Evolutionary conservation across 2,888 invertebrate species (phyloP), one percentile per base, ranked within the genome.

Genomic region (Leuctra nigra): DNA sequence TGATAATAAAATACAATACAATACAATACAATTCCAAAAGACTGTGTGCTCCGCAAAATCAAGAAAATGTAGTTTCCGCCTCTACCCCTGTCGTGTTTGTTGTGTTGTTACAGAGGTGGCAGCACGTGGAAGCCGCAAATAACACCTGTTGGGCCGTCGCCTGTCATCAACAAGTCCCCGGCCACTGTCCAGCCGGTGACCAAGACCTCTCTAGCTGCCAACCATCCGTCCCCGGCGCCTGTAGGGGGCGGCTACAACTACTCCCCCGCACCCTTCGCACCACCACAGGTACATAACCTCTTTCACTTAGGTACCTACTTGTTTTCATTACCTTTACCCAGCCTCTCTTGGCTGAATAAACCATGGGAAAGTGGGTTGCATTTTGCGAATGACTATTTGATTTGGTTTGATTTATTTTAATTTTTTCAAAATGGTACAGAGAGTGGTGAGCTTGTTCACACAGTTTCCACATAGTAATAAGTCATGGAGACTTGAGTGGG

Each of bases 71-170:
- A 33, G 11, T 33, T 11, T 9, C 33, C 11, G 33, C 33, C 33
- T 33, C 33, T 9, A 33, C 33, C 6, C 33, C 11, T 11, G 33
- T 33, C 33, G 36, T 7, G 13, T 11, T 36, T 36, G n/a, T 9
- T 22, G 35, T 2, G 56, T 64, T 62, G 58, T 67, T 68, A 25
- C 73, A 93, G 93, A 70, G 92, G 93, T 61, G 91, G 90, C 54
- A 82, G 85, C 65, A 89, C 91, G 64, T 96, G 96, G 96, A 86
- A 88, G 66, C 96, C 96, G 41, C 74, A 84, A 63, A 92, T 96
- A 59, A 87, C 88, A 22, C 90, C 93, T 54, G 83, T 90, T 53
- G 86, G 91, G 62, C 84, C 87, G 36, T 76, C 83, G 65, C 77
- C 80, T 61, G 68, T 73, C 58, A 80, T 83, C 11, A 75, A 76